A percentile compares a stretch with the other conserved stretches of the same genome.
These are phyloP conservation scores for Hemibagrus guttatus DNA, from an alignment of 2,797 vertebrate genomes.

Conservation along the genomic window DNA sequence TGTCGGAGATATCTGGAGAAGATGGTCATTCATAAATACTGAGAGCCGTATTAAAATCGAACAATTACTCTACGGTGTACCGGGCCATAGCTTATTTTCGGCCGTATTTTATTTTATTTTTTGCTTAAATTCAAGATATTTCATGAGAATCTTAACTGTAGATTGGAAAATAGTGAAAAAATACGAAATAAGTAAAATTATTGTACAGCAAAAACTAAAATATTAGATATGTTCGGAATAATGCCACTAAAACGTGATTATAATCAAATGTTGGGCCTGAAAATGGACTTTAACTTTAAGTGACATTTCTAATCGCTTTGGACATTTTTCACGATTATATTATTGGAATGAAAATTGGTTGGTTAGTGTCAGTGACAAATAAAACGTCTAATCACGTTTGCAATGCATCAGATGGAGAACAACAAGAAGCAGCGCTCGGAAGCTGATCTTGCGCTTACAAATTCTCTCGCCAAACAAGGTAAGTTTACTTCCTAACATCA, in stretches of 20 bases:
- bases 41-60: background rate
- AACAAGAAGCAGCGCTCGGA: constrained; percentile 52
- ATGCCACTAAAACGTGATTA: background rate
- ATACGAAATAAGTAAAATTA: background rate
- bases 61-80: background rate
- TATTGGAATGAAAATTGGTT: background rate
- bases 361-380: background rate
- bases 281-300: background rate
- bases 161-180: background rate
- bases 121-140: background rate
- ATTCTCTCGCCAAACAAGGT: constrained; percentile 71
- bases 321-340: background rate
- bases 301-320: background rate
- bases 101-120: background rate
- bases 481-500: constrained; percentile 19
- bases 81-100: background rate
- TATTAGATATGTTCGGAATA: background rate
- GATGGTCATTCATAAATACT: constrained; percentile 1
- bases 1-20: background rate
- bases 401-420: constrained; percentile 53
- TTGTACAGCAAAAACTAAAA: background rate
- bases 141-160: background rate
- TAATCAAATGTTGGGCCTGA: background rate
- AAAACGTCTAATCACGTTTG: background rate
- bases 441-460: constrained; percentile 52